These are phyloP conservation scores for Oscheius sp. DNA, from an alignment of 2,888 invertebrate genomes.

Conservation along the genomic window DNA sequence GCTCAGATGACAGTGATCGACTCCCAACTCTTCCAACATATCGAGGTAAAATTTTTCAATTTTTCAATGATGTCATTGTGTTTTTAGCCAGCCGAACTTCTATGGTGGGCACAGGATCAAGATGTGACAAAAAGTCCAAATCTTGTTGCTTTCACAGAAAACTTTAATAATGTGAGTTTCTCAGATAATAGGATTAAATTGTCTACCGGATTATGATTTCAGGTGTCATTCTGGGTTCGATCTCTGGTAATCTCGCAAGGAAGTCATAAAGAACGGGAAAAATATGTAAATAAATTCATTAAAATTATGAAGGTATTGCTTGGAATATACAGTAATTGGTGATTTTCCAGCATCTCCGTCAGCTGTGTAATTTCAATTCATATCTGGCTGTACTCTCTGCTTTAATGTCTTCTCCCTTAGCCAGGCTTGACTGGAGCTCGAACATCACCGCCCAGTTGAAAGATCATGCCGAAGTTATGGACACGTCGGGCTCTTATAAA, in stretches of 20 bases:
- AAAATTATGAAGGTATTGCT: constrained; percentile 89
- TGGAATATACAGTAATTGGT: not conserved
- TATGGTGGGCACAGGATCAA: constrained; percentile 97
- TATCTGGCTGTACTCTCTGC: constrained; percentile 95
- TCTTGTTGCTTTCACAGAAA: constrained; percentile 94
- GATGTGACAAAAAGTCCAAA: constrained; percentile 96
- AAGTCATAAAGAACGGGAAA: constrained; percentile 94
- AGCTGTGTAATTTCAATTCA: constrained; percentile 98
- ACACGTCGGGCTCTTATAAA: constrained; percentile 96
- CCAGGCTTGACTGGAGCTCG: constrained; percentile 83
- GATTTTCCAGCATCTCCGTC: constrained; percentile 82
- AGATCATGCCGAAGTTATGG: constrained; percentile 92
- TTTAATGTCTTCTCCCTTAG: constrained; percentile 89
- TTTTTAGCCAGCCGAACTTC: constrained; percentile 86
- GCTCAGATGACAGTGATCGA: constrained; percentile 98
- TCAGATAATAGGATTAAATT: not conserved
- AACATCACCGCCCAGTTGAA: constrained; percentile 70
- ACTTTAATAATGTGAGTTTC: constrained; percentile 89
- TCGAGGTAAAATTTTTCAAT: constrained; percentile 79
- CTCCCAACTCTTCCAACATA: constrained; percentile 92
- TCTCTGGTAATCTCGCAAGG: constrained; percentile 90
- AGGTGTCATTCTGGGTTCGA: constrained; percentile 80
- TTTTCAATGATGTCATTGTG: not conserved
- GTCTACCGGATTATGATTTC: constrained; percentile 32
- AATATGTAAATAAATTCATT: constrained; percentile 83